phyloP scores from a whole-genome alignment of 1,140 invertebrate species.

The Pseudomyrmex dendroicus region DNA sequence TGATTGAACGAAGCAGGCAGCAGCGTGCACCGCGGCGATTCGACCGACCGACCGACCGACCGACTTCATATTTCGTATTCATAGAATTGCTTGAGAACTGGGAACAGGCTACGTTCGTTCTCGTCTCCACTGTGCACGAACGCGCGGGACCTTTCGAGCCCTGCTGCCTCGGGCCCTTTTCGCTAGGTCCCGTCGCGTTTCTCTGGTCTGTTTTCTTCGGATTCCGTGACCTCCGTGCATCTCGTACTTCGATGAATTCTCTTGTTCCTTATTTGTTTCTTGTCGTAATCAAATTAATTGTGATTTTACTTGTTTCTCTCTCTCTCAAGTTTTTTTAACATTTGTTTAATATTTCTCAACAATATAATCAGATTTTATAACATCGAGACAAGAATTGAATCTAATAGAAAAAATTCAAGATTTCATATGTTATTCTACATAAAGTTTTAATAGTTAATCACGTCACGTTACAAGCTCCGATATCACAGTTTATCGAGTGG shows the following conservation, averaged over 20 bases:
- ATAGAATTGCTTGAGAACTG: conserved; percentile 81
- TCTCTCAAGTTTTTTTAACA: background rate
- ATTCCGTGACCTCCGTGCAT: conserved; percentile 48
- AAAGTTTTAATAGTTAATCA: conserved; percentile 36
- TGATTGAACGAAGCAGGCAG: conserved; percentile 78
- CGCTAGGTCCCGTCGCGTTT: conserved; percentile 51
- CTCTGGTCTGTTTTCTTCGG: conserved; percentile 45
- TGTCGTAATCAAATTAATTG: background rate
- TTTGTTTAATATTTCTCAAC: too few relatives aligned
- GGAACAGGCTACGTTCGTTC: conserved; percentile 64
- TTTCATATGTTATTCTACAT: background rate
- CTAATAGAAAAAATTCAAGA: background rate
- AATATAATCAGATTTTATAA: too few relatives aligned
- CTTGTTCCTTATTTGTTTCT: background rate
- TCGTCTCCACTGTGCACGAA: conserved; percentile 63
- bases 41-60: conserved; percentile 67
- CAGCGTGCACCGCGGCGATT: conserved; percentile 62
- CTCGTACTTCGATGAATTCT: conserved; percentile 14
- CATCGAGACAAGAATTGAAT: background rate
- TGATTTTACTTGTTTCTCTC: background rate
- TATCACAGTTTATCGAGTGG: conserved; percentile 46
- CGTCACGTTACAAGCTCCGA: conserved; percentile 16
- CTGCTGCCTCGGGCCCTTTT: conserved; percentile 51
- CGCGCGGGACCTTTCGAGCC: conserved; percentile 62
- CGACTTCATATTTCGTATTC: conserved; percentile 82